Evolutionary conservation across 2,888 invertebrate genomes (phyloP).

Genomic region (Drosophila diplacantha): DNA sequence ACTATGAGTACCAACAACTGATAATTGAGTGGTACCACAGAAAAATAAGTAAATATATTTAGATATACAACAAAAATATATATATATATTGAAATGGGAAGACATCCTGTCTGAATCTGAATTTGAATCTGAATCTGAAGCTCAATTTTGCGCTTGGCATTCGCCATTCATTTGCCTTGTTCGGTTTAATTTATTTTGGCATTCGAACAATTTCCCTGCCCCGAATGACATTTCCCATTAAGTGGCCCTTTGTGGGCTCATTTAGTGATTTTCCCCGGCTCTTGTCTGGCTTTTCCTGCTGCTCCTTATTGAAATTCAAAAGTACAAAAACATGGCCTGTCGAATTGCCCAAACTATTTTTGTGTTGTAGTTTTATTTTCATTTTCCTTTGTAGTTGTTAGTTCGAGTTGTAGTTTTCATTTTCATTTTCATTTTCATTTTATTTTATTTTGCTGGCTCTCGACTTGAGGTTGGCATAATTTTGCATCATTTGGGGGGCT

Average conservation of each 20-base stretch:
- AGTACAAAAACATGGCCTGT: slow-evolving; percentile 1
- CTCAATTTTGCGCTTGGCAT: slow-evolving; percentile 23
- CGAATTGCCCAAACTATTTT: slow-evolving; percentile 10
- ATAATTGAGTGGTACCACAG: slow-evolving; percentile 16
- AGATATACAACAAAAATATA: neutral
- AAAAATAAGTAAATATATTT: neutral
- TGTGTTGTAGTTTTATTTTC: neutral
- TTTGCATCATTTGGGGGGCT: slow-evolving; percentile 49
- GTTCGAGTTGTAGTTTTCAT: neutral
- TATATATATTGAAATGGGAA: neutral
- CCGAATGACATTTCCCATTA: slow-evolving; percentile 23
- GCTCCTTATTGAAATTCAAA: slow-evolving; percentile 4
- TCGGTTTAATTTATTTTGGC: slow-evolving; percentile 24
- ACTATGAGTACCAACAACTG: slow-evolving; percentile 5
- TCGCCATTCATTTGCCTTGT: slow-evolving; percentile 23
- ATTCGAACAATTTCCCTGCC: slow-evolving; percentile 10
- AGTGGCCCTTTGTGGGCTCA: slow-evolving; percentile 32
- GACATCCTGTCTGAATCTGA: neutral
- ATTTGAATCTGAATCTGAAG: neutral
- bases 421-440: neutral
- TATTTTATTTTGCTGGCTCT: neutral
- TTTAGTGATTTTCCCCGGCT: slow-evolving; percentile 11
- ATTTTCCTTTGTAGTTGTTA: neutral
- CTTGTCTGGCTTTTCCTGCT: slow-evolving; percentile 1
- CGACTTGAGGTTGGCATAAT: slow-evolving; percentile 49